phyloP scores from a whole-genome alignment of 1,140 invertebrate genomes.

The Lysiphlebus fabarum region DNA sequence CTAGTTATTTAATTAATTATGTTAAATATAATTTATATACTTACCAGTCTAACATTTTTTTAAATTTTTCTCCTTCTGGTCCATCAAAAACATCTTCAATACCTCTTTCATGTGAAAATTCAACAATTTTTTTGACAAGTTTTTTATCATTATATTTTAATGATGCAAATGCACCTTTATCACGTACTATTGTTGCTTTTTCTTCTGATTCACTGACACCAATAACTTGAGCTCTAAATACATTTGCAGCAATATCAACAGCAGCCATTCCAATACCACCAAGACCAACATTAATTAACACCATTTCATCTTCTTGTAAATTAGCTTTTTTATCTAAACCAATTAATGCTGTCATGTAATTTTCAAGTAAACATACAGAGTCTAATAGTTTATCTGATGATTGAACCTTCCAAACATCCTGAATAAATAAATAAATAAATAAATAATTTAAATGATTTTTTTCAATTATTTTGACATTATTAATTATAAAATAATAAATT shows the following conservation, averaged over 20 bases:
- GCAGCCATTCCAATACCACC: conserved; percentile 62
- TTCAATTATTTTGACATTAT: not conserved
- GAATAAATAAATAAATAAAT: conserved; percentile 28
- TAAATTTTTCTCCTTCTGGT: conserved; percentile 59
- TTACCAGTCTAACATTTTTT: conserved; percentile 57
- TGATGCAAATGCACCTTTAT: conserved; percentile 62
- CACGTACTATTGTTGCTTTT: conserved; percentile 54
- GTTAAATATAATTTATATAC: conserved; percentile 15
- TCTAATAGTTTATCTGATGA: conserved; percentile 48
- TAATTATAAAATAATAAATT: not conserved
- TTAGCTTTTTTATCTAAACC: conserved; percentile 57
- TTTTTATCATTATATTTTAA: conserved; percentile 58
- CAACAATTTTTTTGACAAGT: conserved; percentile 55
- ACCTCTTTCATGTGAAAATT: conserved; percentile 57
- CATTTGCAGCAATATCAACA: conserved; percentile 62
- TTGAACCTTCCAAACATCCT: conserved; percentile 62
- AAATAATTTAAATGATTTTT: conserved; percentile 8
- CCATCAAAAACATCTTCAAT: conserved; percentile 62
- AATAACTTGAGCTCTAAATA: conserved; percentile 64
- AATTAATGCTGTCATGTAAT: conserved; percentile 61
- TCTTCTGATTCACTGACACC: conserved; percentile 60
- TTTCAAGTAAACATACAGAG: conserved; percentile 56
- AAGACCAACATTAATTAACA: conserved; percentile 61
- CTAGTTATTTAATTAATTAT: not conserved
- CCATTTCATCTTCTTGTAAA: conserved; percentile 56